These are phyloP conservation scores for Camelus dromedarius DNA, from an alignment of 2,113 vertebrate genomes.

Conservation along the genomic window DNA sequence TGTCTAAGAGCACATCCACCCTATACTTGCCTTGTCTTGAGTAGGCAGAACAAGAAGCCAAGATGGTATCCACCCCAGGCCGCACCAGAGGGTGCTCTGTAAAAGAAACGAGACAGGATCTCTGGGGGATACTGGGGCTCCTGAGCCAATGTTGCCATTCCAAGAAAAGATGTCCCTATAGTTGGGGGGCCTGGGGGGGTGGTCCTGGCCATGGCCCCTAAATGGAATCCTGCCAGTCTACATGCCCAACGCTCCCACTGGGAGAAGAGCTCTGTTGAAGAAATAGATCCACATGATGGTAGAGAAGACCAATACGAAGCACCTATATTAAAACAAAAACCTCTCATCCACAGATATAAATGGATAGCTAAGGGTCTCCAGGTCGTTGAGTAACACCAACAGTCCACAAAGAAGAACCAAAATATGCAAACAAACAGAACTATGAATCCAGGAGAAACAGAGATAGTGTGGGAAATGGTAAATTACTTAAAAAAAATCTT, in stretches of 20 bases:
- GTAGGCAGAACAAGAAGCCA: not conserved
- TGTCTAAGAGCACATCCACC: not conserved
- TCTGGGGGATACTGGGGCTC: not conserved
- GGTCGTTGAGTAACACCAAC: not conserved
- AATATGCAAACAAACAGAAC: not conserved
- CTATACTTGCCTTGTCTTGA: not conserved
- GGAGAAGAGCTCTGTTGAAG: not conserved
- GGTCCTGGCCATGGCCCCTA: not conserved
- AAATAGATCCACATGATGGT: not conserved
- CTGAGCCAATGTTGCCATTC: not conserved
- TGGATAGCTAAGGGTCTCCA: not conserved
- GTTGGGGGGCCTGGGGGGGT: not conserved
- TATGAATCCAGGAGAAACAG: not conserved
- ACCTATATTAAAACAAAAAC: not conserved
- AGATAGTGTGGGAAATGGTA: not conserved
- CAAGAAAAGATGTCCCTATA: not conserved
- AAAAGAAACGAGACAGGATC: not conserved
- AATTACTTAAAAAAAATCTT: not conserved
- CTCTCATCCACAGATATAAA: not conserved
- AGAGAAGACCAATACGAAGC: not conserved
- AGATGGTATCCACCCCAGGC: not conserved
- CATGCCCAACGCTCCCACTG: not conserved
- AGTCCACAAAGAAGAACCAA: not conserved
- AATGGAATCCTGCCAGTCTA: not conserved
- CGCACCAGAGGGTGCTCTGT: not conserved